Evolutionary conservation across 2,888 invertebrate genomes (phyloP).

Genomic region (Cantharis flavilabris): DNA sequence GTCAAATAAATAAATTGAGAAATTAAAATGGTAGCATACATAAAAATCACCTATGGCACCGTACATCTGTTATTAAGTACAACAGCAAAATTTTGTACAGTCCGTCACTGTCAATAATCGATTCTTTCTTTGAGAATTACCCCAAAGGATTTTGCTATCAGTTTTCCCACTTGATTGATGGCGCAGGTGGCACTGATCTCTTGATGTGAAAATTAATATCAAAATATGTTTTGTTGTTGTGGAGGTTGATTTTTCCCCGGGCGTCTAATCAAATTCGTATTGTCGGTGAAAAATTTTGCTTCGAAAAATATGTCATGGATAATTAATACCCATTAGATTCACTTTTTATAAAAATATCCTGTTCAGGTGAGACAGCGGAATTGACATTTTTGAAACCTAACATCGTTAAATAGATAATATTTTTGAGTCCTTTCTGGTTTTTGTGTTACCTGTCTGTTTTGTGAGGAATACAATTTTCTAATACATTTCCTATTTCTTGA

Average conservation of each 20-base stretch:
- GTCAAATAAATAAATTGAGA: no score
- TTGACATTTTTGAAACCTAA: not conserved
- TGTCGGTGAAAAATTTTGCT: not conserved
- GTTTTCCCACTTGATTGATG: slow-evolving; percentile 1
- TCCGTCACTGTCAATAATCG: not conserved
- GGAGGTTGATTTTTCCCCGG: not conserved
- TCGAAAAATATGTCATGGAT: not conserved
- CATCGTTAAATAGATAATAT: not conserved
- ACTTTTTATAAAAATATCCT: not conserved
- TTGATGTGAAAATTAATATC: not conserved
- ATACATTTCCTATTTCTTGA: not conserved
- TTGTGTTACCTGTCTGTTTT: not conserved
- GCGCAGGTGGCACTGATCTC: not conserved
- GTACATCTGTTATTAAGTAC: no score
- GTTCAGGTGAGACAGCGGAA: not conserved
- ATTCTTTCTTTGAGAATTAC: not conserved
- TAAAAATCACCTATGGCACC: no score
- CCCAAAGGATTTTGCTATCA: not conserved
- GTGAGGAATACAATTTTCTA: not conserved
- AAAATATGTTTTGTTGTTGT: not conserved
- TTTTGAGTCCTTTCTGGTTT: not conserved
- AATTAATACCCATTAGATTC: not conserved
- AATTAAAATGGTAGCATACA: no score
- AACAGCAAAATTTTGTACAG: not conserved
- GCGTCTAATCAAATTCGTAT: not conserved